phyloP scores from a whole-genome alignment of 2,113 vertebrate species.

The Arenaria interpres region DNA sequence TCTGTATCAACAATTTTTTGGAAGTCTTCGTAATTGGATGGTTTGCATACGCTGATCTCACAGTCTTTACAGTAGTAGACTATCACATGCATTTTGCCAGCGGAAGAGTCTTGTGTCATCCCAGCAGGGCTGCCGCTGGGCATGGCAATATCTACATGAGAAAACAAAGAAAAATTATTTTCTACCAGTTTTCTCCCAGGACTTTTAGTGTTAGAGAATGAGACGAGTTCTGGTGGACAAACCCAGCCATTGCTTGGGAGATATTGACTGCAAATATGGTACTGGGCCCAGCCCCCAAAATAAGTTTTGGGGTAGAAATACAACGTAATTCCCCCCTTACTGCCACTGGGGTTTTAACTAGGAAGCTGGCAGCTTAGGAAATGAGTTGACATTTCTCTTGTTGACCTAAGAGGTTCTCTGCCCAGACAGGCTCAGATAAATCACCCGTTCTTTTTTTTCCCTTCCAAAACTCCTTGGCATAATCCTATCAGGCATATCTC shows the following conservation, averaged over 20 bases:
- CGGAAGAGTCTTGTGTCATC: neutral
- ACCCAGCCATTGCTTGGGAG: neutral
- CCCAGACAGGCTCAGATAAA: neutral
- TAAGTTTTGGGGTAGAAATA: neutral
- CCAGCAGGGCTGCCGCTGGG: fast-evolving
- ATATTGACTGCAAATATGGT: neutral
- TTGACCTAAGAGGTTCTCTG: neutral
- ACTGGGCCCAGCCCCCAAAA: neutral
- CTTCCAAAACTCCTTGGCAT: neutral
- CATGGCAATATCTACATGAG: neutral
- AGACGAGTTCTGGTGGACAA: neutral
- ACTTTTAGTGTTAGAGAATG: neutral
- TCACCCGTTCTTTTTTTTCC: neutral
- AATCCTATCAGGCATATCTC: neutral
- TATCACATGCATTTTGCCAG: fast-evolving
- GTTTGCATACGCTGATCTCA: fast-evolving
- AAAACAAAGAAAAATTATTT: neutral
- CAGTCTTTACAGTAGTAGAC: neutral
- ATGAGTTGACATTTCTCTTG: neutral
- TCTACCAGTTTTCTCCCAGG: neutral
- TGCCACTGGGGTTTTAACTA: neutral
- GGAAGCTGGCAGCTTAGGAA: neutral
- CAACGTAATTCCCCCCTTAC: fast-evolving
- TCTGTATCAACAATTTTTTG: fast-evolving
- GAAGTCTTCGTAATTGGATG: fast-evolving